Conservation (phyloP, 23 tunicate genomes). For the Diplosoma virens region DNA sequence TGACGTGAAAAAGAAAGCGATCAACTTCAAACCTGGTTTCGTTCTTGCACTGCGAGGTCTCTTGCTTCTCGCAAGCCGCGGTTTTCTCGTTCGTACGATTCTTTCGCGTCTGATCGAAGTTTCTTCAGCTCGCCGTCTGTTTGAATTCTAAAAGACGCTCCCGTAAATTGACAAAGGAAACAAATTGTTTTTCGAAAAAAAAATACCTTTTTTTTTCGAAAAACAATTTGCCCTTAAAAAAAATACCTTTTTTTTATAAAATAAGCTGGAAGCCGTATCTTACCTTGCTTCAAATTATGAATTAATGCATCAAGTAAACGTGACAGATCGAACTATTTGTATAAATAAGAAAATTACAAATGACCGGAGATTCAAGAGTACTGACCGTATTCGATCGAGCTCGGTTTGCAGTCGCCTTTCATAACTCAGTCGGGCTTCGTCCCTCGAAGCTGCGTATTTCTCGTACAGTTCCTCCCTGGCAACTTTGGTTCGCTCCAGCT, state of each 20-base stretch:
- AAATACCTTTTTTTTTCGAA: too few relatives aligned
- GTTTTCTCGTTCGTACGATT: constrained; percentile 85
- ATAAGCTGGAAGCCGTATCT: too few relatives aligned
- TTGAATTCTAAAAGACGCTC: constrained; percentile 56
- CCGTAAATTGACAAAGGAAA: too few relatives aligned
- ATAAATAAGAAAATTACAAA: too few relatives aligned
- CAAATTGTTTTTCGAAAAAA: too few relatives aligned
- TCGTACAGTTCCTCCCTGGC: constrained; percentile 77
- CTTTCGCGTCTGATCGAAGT: constrained; percentile 57
- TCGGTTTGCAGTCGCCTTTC: constrained; percentile 80
- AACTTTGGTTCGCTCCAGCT: constrained; percentile 64
- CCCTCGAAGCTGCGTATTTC: constrained; percentile 77
- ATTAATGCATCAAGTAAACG: too few relatives aligned
- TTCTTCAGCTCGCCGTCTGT: constrained; percentile 77
- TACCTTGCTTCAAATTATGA: too few relatives aligned
- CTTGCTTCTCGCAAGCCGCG: constrained; percentile 72
- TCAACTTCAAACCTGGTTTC: constrained; percentile 50
- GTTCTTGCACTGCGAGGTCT: constrained; percentile 57
- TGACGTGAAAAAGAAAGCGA: neutral
- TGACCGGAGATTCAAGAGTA: too few relatives aligned
- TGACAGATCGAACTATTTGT: too few relatives aligned
- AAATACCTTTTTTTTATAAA: too few relatives aligned
- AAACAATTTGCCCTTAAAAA: too few relatives aligned
- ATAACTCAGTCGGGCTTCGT: constrained; percentile 64
- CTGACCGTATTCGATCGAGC: constrained; percentile 72